A percentile compares a stretch with the other conserved stretches of the same genome.
Conservation (phyloP, 2,797 vertebrate genomes). For the Hypotaenidia philippensis region DNA sequence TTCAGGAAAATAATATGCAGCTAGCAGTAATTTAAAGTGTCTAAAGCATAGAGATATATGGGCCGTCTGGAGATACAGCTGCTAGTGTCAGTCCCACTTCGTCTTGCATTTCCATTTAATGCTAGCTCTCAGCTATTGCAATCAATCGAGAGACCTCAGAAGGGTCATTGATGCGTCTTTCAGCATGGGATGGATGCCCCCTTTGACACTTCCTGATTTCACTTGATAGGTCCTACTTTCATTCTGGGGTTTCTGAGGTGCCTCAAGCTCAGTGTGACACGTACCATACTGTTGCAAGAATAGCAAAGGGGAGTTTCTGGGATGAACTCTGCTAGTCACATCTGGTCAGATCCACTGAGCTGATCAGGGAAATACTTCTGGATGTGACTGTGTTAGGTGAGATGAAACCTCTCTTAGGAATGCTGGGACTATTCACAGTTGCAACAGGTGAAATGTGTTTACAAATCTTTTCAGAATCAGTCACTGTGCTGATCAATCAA, state of each 20-base stretch:
- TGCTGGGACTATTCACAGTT: background rate
- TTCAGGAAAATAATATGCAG: background rate
- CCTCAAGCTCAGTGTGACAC: background rate
- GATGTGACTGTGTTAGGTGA: background rate
- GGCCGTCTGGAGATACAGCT: background rate
- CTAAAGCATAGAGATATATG: background rate
- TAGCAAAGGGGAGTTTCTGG: background rate
- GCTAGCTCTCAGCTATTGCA: background rate
- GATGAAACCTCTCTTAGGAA: background rate
- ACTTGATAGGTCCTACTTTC: background rate
- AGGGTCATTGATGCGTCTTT: background rate
- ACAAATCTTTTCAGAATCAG: background rate
- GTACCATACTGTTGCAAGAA: background rate
- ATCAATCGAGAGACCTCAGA: background rate
- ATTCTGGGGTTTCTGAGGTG: background rate
- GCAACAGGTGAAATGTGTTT: background rate
- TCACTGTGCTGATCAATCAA: background rate
- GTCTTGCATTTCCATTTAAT: background rate
- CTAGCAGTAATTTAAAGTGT: background rate
- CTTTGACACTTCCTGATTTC: background rate
- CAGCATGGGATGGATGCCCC: background rate
- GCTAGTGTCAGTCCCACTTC: background rate
- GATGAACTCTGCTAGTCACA: background rate
- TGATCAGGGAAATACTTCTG: background rate
- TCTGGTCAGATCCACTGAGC: background rate